phyloP scores from a whole-genome alignment of 2,888 invertebrate genomes.

The Phytoseiulus persimilis region DNA sequence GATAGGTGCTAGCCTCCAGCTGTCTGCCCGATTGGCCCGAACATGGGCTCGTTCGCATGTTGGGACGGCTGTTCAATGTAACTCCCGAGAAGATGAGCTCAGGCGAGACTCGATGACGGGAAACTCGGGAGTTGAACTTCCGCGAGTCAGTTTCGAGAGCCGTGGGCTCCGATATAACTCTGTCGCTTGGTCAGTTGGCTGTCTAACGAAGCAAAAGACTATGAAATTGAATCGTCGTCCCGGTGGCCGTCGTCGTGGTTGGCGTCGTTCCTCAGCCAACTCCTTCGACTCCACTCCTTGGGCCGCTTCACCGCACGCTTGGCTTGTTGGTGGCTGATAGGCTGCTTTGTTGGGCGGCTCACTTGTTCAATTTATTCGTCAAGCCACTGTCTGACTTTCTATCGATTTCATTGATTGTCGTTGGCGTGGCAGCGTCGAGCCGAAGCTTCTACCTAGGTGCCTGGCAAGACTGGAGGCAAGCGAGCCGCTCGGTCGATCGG shows the following conservation, averaged over 20 bases:
- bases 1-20: too few relatives aligned
- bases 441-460: neutral
- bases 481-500: neutral
- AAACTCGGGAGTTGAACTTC: too few relatives aligned
- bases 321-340: neutral
- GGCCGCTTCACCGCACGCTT: neutral
- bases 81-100: too few relatives aligned
- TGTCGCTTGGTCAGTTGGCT: neutral
- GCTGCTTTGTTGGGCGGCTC: neutral
- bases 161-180: neutral
- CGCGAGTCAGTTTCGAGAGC: too few relatives aligned
- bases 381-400: neutral
- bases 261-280: neutral
- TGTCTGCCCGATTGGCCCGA: too few relatives aligned
- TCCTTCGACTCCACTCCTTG: neutral
- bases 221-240: neutral
- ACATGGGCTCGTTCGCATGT: too few relatives aligned
- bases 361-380: neutral
- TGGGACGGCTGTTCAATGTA: too few relatives aligned
- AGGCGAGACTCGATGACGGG: too few relatives aligned
- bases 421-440: neutral
- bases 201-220: neutral
- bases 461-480: neutral
- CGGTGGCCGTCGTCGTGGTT: neutral
- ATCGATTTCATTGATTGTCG: constrained; percentile 5